Evolutionary conservation across 2,888 invertebrate genomes (phyloP).

Genomic region (Eristalinus aeneus): DNA sequence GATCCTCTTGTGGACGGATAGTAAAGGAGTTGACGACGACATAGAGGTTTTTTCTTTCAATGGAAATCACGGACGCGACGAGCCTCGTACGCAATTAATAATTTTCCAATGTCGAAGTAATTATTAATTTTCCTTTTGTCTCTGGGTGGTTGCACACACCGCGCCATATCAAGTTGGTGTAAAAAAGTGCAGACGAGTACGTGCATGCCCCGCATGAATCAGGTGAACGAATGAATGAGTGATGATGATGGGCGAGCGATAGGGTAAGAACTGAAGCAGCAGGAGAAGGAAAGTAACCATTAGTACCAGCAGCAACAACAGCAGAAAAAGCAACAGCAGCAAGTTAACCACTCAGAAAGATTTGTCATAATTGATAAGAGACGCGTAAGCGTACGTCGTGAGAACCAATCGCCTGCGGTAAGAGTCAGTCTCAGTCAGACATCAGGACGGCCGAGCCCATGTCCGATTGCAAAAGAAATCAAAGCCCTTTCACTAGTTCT

Average conservation of each 20-base stretch:
- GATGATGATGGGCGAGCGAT: slow-evolving; percentile 54
- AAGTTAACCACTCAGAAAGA: slow-evolving; percentile 79
- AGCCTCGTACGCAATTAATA: slow-evolving; percentile 48
- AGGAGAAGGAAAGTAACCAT: slow-evolving; percentile 9
- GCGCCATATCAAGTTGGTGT: slow-evolving; percentile 27
- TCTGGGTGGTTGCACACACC: slow-evolving; percentile 57
- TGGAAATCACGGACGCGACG: slow-evolving; percentile 27
- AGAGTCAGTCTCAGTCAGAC: slow-evolving; percentile 20
- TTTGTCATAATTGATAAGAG: slow-evolving; percentile 80
- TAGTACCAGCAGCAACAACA: slow-evolving; percentile 3
- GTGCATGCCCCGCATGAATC: slow-evolving; percentile 45
- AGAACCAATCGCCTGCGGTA: slow-evolving; percentile 66
- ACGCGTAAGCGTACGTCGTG: slow-evolving; percentile 60
- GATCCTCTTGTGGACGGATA: neutral
- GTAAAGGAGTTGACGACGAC: slow-evolving; percentile 44
- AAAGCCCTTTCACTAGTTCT: slow-evolving; percentile 52
- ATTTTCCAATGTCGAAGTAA: slow-evolving; percentile 66
- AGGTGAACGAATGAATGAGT: slow-evolving; percentile 62
- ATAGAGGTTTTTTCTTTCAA: slow-evolving; percentile 14
- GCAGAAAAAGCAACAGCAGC: slow-evolving; percentile 7
- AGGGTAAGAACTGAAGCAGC: slow-evolving; percentile 29
- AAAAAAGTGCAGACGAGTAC: slow-evolving; percentile 2
- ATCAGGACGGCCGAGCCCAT: neutral
- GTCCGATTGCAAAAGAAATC: slow-evolving; percentile 57
- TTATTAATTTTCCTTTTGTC: slow-evolving; percentile 56